A percentile compares a stretch with the other conserved stretches of the same genome.
phyloP scores from a whole-genome alignment of 2,888 invertebrate genomes.

The Phorcus lineatus region DNA sequence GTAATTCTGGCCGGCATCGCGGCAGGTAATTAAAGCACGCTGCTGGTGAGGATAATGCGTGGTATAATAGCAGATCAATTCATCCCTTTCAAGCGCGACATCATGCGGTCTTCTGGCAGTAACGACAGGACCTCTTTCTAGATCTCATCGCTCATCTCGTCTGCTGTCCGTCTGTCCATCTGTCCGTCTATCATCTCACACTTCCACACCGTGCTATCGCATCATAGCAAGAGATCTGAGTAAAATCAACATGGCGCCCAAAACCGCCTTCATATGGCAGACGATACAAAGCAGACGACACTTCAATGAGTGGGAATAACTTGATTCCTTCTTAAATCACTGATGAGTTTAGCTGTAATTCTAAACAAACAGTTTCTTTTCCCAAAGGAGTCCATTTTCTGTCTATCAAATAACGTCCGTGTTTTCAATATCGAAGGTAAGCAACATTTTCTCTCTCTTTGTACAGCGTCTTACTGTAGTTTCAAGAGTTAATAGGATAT shows the following conservation, averaged over 20 bases:
- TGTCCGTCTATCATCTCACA: too few species aligned
- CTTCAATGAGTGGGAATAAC: neutral
- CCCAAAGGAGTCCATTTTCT: neutral
- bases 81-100: neutral
- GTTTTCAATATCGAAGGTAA: too few species aligned
- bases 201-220: too few species aligned
- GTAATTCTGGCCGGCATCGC: neutral
- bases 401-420: too few species aligned
- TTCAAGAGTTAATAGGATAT: too few species aligned
- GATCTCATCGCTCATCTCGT: too few species aligned
- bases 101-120: neutral
- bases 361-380: conserved; percentile 1
- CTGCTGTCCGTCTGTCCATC: too few species aligned
- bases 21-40: neutral
- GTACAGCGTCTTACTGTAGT: too few species aligned
- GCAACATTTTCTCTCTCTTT: too few species aligned
- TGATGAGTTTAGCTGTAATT: neutral
- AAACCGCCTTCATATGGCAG: neutral
- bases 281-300: neutral
- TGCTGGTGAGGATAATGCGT: too few species aligned
- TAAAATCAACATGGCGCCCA: neutral
- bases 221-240: neutral
- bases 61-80: neutral
- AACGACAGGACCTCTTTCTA: too few species aligned
- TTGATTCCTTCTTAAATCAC: neutral